phyloP scores from a whole-genome alignment of 2,888 invertebrate genomes.

The Nowickia ferox region DNA sequence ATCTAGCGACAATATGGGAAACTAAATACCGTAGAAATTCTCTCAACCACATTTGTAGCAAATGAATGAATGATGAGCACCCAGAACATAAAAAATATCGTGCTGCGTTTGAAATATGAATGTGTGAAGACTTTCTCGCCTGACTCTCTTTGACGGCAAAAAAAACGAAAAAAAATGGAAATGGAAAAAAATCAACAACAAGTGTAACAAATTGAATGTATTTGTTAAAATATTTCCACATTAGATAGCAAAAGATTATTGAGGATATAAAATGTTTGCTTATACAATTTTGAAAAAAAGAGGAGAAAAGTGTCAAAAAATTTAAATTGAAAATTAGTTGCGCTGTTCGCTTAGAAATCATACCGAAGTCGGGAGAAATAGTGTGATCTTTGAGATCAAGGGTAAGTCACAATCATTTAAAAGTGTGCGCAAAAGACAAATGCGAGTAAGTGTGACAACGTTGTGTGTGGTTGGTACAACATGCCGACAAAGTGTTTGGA shows the following conservation, averaged over 20 bases:
- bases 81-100: conserved; percentile 39
- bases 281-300: not conserved
- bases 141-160: not conserved
- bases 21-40: not conserved
- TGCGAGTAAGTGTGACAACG: conserved; percentile 52
- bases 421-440: not conserved
- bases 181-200: conserved; percentile 38
- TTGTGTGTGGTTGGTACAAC: conserved; percentile 56
- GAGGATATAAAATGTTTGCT: not conserved
- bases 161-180: not conserved
- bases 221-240: conserved; percentile 39
- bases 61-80: conserved; percentile 15
- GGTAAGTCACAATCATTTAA: conserved; percentile 65
- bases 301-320: conserved; percentile 74
- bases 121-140: conserved; percentile 39
- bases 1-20: conserved; percentile 35
- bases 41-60: conserved; percentile 57
- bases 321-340: conserved; percentile 80
- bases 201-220: conserved; percentile 68
- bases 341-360: conserved; percentile 73
- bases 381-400: conserved; percentile 66
- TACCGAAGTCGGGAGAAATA: conserved; percentile 1
- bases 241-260: not conserved
- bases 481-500: conserved; percentile 60
- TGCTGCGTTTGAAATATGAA: conserved; percentile 57